Conservation (phyloP, 1,140 invertebrate genomes). For the Cyclina sinensis region DNA sequence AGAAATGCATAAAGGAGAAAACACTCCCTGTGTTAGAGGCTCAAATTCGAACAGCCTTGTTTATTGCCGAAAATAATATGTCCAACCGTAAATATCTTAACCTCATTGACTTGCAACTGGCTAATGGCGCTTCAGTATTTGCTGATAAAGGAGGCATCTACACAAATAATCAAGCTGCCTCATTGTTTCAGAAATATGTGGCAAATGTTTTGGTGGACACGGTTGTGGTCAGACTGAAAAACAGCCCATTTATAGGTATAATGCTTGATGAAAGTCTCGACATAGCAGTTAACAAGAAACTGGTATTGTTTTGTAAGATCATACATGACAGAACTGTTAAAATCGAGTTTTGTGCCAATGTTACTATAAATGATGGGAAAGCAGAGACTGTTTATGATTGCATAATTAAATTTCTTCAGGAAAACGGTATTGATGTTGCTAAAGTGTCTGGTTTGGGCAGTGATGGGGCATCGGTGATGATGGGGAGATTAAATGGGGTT, state of each 20-base stretch:
- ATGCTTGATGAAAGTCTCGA: neutral
- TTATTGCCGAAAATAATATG: neutral
- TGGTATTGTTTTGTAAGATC: too few relatives aligned
- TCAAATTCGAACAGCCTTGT: neutral
- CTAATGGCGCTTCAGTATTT: constrained; percentile 2
- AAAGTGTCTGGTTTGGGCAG: neutral
- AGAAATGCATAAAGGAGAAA: neutral
- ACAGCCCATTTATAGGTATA: neutral
- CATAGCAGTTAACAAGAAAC: too few relatives aligned
- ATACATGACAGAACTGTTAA: too few relatives aligned
- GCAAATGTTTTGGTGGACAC: too few relatives aligned
- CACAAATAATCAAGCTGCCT: neutral
- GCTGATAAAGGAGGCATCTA: neutral
- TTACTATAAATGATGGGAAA: neutral
- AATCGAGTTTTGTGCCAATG: constrained; percentile 12
- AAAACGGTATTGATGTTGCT: neutral
- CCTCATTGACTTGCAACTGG: neutral
- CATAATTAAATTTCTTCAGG: neutral
- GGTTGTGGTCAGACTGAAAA: too few relatives aligned
- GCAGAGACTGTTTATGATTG: constrained; percentile 2
- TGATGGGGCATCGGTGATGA: constrained; percentile 17
- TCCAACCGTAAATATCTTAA: too few relatives aligned
- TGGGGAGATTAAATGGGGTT: neutral
- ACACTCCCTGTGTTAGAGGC: too few relatives aligned
- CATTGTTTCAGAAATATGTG: neutral